phyloP scores from a whole-genome alignment of 2,888 invertebrate species.

The Lochmaea crataegi region DNA sequence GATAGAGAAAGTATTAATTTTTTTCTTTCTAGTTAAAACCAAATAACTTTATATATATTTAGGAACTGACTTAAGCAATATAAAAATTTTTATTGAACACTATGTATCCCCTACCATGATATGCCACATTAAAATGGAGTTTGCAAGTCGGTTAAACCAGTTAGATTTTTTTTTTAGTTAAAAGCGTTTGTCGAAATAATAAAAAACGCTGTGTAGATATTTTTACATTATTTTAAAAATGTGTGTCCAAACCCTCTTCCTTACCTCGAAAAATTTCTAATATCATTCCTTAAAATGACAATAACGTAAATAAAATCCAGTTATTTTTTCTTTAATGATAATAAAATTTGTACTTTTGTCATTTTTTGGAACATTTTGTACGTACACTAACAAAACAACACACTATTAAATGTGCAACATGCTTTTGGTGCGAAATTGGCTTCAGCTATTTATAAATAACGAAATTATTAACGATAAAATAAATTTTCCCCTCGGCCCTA shows the following conservation, averaged over 20 bases:
- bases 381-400: slow-evolving; percentile 45
- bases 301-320: neutral
- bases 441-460: slow-evolving; percentile 45
- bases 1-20: neutral
- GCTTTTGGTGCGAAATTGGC: slow-evolving; percentile 56
- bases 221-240: slow-evolving; percentile 31
- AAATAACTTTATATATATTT: neutral
- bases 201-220: slow-evolving; percentile 38
- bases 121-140: slow-evolving; percentile 62
- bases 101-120: slow-evolving; percentile 56
- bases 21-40: neutral
- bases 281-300: slow-evolving; percentile 28
- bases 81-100: slow-evolving; percentile 18
- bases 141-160: slow-evolving; percentile 59
- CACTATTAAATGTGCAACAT: slow-evolving; percentile 56
- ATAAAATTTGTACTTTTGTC: slow-evolving; percentile 31
- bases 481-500: slow-evolving; percentile 25
- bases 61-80: neutral
- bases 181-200: slow-evolving; percentile 31
- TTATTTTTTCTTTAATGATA: neutral
- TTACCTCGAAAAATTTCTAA: slow-evolving; percentile 21
- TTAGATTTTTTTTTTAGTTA: slow-evolving; percentile 51
- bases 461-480: slow-evolving; percentile 30
- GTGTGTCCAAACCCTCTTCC: slow-evolving; percentile 31
- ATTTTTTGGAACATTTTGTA: slow-evolving; percentile 42